Percentiles rank a stretch among this genome's conserved stretches.
These are phyloP conservation scores for Montipora efflorescens DNA, from an alignment of 64 coral and sea anemone genomes.

Conservation along the genomic window DNA sequence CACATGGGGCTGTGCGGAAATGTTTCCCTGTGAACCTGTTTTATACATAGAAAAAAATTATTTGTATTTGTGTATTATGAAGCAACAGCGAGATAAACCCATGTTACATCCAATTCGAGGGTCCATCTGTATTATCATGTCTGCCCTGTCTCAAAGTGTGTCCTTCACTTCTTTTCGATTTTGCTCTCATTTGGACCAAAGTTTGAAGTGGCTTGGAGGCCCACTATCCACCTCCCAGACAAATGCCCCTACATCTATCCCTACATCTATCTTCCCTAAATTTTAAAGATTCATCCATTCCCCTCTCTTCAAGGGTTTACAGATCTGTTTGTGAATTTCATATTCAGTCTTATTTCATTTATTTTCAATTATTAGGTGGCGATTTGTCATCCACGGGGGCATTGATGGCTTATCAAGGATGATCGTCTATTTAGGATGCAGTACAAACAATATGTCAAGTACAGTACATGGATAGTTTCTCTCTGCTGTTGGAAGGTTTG, in stretches of 20 bases:
- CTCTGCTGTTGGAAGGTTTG: not conserved
- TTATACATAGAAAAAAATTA: no score
- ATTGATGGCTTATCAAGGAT: slow-evolving; percentile 27
- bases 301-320: not conserved
- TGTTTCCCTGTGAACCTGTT: not conserved
- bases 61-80: no score
- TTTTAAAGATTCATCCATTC: not conserved
- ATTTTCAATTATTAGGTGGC: slow-evolving; percentile 17
- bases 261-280: not conserved
- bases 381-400: slow-evolving; percentile 17
- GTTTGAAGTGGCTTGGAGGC: no score
- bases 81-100: no score
- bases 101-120: no score
- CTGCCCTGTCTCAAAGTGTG: no score
- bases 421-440: slow-evolving; percentile 48
- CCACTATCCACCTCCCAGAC: no score
- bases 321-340: not conserved
- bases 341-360: not conserved
- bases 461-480: not conserved
- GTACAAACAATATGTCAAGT: slow-evolving; percentile 29
- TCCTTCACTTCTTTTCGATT: no score
- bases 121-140: no score
- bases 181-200: no score
- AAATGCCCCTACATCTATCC: no score
- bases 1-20: not conserved